phyloP scores from a whole-genome alignment of 2,888 invertebrate genomes.

The Lasioglossum villosulum region DNA sequence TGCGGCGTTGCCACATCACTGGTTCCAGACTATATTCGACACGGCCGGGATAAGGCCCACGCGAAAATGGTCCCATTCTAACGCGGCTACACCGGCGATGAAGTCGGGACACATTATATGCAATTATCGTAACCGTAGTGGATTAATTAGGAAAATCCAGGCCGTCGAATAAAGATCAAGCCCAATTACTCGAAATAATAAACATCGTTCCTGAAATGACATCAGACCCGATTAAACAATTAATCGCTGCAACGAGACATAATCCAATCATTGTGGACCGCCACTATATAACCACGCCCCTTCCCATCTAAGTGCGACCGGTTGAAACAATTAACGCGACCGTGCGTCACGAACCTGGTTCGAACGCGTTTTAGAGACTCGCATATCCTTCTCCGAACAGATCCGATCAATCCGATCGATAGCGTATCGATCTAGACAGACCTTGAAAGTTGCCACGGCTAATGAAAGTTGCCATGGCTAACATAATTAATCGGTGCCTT shows the following conservation, averaged over 20 bases:
- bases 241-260: constrained; percentile 44
- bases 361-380: neutral
- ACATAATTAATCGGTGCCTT: constrained; percentile 1
- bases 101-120: neutral
- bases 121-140: neutral
- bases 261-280: constrained; percentile 43
- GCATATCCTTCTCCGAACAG: neutral
- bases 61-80: neutral
- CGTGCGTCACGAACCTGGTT: constrained; percentile 5
- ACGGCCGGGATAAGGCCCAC: neutral
- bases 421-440: neutral
- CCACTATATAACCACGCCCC: constrained; percentile 35
- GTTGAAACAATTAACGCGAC: constrained; percentile 11
- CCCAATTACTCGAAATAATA: constrained; percentile 35
- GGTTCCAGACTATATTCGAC: too few relatives aligned
- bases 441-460: neutral
- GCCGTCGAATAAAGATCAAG: constrained; percentile 19
- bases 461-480: neutral
- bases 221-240: constrained; percentile 41
- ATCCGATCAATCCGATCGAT: neutral
- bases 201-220: constrained; percentile 41
- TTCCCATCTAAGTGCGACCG: constrained; percentile 1
- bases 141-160: constrained; percentile 32
- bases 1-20: too few relatives aligned
- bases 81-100: neutral